These are phyloP conservation scores for Cavia porcellus DNA, from an alignment of 2,113 vertebrate species.

Conservation along the genomic window DNA sequence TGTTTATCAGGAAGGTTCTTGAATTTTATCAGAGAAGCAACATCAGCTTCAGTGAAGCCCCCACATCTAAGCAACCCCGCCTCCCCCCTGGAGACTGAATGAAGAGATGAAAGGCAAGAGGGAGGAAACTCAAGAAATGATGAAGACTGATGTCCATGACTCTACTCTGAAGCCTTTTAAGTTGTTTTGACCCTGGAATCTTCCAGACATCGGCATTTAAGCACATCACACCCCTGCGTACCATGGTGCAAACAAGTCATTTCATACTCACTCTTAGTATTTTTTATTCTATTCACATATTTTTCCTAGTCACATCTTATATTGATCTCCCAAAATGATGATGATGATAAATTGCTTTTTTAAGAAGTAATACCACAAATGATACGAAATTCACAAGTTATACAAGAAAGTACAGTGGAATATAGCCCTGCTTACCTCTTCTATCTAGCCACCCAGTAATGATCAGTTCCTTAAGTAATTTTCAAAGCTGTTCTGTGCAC, in stretches of 20 bases:
- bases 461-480: slow-evolving; percentile 3
- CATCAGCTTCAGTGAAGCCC: neutral
- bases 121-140: neutral
- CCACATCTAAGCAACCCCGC: neutral
- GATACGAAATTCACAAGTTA: slow-evolving; percentile 25
- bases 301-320: neutral
- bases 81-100: neutral
- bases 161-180: neutral
- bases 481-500: neutral
- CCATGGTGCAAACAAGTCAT: neutral
- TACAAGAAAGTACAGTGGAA: neutral
- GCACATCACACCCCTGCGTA: neutral
- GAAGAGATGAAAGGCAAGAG: neutral
- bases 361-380: neutral
- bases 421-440: neutral
- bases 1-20: neutral
- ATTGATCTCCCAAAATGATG: neutral
- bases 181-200: neutral
- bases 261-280: neutral
- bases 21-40: neutral
- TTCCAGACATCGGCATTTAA: neutral
- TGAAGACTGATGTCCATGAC: neutral
- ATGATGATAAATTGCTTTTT: neutral
- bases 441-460: neutral
- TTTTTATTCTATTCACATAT: neutral